phyloP scores from a whole-genome alignment of 2,113 vertebrate genomes.

The Puffinus mauretanicus region DNA sequence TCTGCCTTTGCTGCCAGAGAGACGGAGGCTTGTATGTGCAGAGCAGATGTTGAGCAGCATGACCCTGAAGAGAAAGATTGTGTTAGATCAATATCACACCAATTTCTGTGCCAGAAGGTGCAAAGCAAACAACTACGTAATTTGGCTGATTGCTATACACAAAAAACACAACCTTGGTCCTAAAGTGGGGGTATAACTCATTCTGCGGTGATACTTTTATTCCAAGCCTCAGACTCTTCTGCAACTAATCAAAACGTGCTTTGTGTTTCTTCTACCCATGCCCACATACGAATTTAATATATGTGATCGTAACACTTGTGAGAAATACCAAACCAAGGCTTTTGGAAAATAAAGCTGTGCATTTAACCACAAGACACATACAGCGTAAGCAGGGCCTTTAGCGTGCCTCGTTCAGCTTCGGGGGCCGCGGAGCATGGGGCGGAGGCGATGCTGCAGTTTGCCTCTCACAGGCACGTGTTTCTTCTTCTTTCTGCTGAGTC shows the following conservation, averaged over 20 bases:
- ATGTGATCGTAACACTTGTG: not conserved
- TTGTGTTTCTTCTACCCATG: not conserved
- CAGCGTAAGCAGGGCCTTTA: accelerated
- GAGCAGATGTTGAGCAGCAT: not conserved
- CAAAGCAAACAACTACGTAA: not conserved
- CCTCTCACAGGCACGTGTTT: not conserved
- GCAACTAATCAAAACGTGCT: not conserved
- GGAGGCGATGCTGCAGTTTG: not conserved
- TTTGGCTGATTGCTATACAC: not conserved
- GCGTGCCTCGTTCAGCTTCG: not conserved
- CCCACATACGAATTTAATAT: not conserved
- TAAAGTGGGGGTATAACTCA: not conserved
- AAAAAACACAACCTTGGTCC: not conserved
- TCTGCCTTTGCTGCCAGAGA: not conserved
- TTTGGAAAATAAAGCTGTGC: not conserved
- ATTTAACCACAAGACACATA: not conserved
- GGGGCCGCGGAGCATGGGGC: accelerated
- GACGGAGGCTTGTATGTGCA: not conserved
- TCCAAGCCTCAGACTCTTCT: not conserved
- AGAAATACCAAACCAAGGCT: not conserved
- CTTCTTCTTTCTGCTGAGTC: not conserved
- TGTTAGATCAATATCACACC: not conserved
- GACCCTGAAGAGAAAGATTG: not conserved
- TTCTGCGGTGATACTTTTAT: not conserved
- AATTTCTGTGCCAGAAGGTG: not conserved